These are phyloP conservation scores for Drosophila navojoa DNA, from an alignment of 1,140 invertebrate species.

Conservation along the genomic window DNA sequence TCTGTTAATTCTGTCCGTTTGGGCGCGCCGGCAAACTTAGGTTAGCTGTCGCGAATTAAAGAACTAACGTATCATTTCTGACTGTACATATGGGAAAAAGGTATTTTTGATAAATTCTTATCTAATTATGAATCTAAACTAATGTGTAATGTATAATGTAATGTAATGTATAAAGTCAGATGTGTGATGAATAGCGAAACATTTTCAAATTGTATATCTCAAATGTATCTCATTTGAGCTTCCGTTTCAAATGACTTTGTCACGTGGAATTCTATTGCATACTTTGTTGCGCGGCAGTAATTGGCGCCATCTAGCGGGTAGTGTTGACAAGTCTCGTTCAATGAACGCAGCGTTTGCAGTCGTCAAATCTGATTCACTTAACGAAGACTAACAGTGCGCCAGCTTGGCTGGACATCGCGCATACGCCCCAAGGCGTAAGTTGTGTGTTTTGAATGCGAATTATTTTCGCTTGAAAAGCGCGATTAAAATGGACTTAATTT, in stretches of 20 bases:
- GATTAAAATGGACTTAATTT: conserved; percentile 57
- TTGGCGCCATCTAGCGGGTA: conserved; percentile 21
- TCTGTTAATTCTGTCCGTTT: no score
- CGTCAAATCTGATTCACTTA: conserved; percentile 16
- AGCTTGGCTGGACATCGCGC: conserved; percentile 45
- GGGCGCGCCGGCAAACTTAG: no score
- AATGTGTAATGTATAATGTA: no score
- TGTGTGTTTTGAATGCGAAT: conserved; percentile 5
- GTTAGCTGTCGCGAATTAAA: no score
- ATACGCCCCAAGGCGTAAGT: conserved; percentile 48
- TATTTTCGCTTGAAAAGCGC: conserved; percentile 28
- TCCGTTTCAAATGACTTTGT: conserved; percentile 1
- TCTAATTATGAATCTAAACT: no score
- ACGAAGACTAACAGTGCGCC: conserved; percentile 15
- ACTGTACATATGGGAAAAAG: no score
- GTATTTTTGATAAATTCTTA: no score
- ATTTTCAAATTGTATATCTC: no score
- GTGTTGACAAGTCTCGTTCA: neutral
- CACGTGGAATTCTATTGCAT: conserved; percentile 25
- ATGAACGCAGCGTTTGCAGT: neutral
- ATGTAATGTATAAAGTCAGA: no score
- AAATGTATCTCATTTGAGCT: neutral
- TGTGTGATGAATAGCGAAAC: no score
- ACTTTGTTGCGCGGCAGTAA: conserved; percentile 10
- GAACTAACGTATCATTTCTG: no score